Conservation (phyloP, 1,140 invertebrate genomes). For the Coenobita brevimanus region DNA sequence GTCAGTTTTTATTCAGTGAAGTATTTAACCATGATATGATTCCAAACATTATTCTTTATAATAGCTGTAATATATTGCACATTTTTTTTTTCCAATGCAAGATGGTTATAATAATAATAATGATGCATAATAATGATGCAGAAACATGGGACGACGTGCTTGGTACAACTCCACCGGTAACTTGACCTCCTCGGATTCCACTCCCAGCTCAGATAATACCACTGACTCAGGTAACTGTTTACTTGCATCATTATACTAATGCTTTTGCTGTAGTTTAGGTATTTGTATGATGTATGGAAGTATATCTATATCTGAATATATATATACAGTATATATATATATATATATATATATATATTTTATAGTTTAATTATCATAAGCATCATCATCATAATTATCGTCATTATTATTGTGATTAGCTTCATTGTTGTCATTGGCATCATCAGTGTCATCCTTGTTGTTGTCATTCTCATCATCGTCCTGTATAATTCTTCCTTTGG, state of each 20-base stretch:
- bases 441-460: no score
- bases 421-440: neutral
- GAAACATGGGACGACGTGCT: neutral
- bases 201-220: conserved; percentile 40
- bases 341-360: conserved; percentile 4
- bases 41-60: no score
- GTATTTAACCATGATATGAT: no score
- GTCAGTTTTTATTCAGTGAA: no score
- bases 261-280: neutral
- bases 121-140: neutral
- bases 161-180: conserved; percentile 48
- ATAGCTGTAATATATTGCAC: no score
- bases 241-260: neutral
- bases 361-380: neutral
- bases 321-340: no score
- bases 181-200: conserved; percentile 53
- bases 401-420: neutral
- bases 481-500: no score
- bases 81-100: no score
- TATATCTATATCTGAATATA: neutral
- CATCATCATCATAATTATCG: neutral
- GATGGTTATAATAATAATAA: no score
- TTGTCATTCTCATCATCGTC: no score
- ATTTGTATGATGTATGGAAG: neutral
- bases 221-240: conserved; percentile 37